phyloP scores from a whole-genome alignment of 2,113 vertebrate genomes.

The Apeltes quadracus region DNA sequence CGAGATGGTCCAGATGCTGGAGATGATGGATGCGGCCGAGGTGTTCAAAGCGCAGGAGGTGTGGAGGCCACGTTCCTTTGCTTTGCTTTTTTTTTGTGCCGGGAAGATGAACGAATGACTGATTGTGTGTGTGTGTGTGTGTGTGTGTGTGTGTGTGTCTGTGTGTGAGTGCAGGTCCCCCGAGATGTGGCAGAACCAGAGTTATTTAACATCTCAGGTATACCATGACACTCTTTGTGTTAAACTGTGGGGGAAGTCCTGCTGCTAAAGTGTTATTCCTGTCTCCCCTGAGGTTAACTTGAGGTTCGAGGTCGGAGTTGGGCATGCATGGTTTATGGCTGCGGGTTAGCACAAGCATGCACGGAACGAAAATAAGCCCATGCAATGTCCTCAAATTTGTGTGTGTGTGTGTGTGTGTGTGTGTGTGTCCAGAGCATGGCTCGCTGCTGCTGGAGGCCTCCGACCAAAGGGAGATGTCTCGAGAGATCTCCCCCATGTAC shows the following conservation, averaged over 20 bases:
- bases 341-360: constrained; percentile 14
- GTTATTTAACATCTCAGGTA: constrained; percentile 59
- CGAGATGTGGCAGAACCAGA: constrained; percentile 40
- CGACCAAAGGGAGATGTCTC: constrained; percentile 39
- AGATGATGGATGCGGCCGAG: not conserved
- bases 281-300: not conserved
- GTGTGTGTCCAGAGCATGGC: constrained; percentile 28
- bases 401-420: constrained; percentile 18
- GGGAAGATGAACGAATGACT: not conserved
- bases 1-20: not conserved
- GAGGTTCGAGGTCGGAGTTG: constrained; percentile 36
- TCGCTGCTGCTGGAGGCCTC: constrained; percentile 48
- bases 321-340: constrained; percentile 33
- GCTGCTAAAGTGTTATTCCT: not conserved
- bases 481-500: constrained; percentile 46
- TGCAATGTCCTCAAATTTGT: constrained; percentile 1
- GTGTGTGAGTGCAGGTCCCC: constrained; percentile 44
- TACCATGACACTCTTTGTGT: not conserved
- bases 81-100: not conserved
- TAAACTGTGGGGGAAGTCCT: constrained; percentile 6
- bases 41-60: constrained; percentile 35
- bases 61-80: not conserved
- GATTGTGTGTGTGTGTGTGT: constrained; percentile 21
- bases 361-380: constrained; percentile 16
- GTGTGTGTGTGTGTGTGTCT: constrained; percentile 22